Base-by-base conservation (phyloP, 1,140 invertebrate genomes). In the Eufriesea mexicana region DNA sequence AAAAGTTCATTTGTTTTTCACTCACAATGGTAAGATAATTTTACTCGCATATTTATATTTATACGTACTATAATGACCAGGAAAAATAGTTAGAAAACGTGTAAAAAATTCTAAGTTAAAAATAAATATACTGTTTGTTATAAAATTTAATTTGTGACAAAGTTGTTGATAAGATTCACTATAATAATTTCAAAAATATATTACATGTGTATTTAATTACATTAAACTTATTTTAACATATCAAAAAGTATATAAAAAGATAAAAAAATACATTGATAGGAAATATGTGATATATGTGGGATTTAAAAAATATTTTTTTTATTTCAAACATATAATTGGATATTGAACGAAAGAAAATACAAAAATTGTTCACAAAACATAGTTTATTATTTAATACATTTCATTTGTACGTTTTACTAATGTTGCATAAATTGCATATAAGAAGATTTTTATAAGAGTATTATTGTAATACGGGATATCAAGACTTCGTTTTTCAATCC, bases 51-150 rank as follows among this genome's bases (percentile, higher is more conserved):
- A 42, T 45, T 25, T 62, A 7, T 5, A 57, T 16, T 8, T 49
- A 8, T 35, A 49, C 5, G n/a, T 59, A 47, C 0, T 12, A 20
- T 7, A 45, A 51, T 28, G 55, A 10, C 9, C 7, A 25, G 12
- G 25, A 35, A 16, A 23, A 62, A 16, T n/a, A 18, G 5, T 42
- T 61, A 42, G 8, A 9, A 54, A 51, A 61, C 45, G 9, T 28
- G 62, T 59, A 35, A 66, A 61, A 35, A 12, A 18, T 8, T 71
- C 47, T 28, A 14, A n/a, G 9, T 77, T 87, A 72, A 71, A 85
- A 79, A 85, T 84, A 84, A 68, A 74, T 62, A 76, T 16, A 80
- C 87, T 87, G 84, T 84, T 84, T 84, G 54, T 71, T 66, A 45
- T 55, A 72, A 61, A 86, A 20, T 68, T 47, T 73, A 18, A 66